Evolutionary conservation across 2,888 invertebrate species (phyloP), one percentile per base, ranked within the genome.

Genomic region (Myopa tessellatipennis): DNA sequence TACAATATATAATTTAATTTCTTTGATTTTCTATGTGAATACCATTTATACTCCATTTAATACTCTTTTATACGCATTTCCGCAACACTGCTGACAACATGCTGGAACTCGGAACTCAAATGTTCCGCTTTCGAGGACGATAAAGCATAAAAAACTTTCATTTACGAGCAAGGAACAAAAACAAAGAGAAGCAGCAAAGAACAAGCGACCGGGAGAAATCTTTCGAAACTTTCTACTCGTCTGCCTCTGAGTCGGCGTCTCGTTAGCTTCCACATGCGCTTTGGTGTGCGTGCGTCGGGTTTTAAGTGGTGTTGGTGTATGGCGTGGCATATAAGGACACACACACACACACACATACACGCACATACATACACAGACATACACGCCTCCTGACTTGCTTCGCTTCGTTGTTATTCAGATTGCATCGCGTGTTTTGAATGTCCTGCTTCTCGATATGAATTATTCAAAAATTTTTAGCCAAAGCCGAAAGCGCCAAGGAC

Each of bases 351-450:
- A 68, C 36, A 58, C 75, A 75, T 3, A 61, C n/a, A 4, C 36
- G 6, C 63, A 79, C 76, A 76, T 52, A 74, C 77, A 74, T 50
- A 40, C 50, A 52, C 52, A 50, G n/a, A 14, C 74, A 74, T 60
- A 55, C 70, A 70, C 52, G 60, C 63, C 70, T 67, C 73, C 65
- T 60, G 65, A 60, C 75, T 79, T 70, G 77, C 79, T 79, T 79
- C 55, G 73, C 72, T 73, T 75, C 77, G 78, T 81, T 88, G 82
- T 83, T 87, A 88, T 88, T 88, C 86, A 85, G 84, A 88, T 87
- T 88, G 88, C 88, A 88, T 87, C 84, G 89, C 86, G 87, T 88
- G 87, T 87, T 88, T 87, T 86, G 86, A 88, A 88, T 88, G 88
- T 88, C 88, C 88, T 88, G 88, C 81, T 85, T 81, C 84, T 85